Evolutionary conservation across 2,797 vertebrate genomes (phyloP).

Genomic region (Clarias fuscus): DNA sequence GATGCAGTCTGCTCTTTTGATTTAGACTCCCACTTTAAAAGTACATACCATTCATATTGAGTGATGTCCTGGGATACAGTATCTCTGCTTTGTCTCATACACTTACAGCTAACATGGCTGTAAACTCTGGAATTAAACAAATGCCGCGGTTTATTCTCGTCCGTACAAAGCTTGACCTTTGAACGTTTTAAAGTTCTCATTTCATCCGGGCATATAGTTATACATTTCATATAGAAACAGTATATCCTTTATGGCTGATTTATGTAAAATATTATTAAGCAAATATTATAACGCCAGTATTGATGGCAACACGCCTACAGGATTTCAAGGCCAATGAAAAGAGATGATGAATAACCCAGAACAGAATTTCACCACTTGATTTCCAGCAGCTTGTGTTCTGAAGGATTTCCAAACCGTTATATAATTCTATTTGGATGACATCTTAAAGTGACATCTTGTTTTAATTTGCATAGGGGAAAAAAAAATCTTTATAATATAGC

Average conservation of each 20-base stretch:
- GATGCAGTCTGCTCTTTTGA: slow-evolving; percentile 27
- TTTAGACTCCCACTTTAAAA: slow-evolving; percentile 31
- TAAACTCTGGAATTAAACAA: slow-evolving; percentile 18
- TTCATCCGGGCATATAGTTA: background rate
- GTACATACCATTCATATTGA: slow-evolving; percentile 21
- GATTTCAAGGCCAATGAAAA: no score
- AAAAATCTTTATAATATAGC: background rate
- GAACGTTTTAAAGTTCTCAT: background rate
- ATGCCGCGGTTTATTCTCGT: background rate
- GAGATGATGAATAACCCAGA: background rate
- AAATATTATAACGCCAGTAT: background rate
- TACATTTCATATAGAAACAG: background rate
- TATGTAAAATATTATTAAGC: background rate
- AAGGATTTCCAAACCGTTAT: background rate
- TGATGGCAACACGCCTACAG: background rate
- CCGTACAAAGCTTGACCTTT: background rate
- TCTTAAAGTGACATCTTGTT: background rate
- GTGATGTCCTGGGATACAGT: background rate
- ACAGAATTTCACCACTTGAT: background rate
- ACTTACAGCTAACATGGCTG: background rate
- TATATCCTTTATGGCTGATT: background rate
- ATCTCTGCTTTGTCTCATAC: slow-evolving; percentile 44
- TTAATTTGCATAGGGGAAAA: background rate
- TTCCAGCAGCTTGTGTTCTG: background rate
- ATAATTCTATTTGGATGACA: background rate